phyloP scores from a whole-genome alignment of 2,113 vertebrate genomes.

The Zapus hudsonius region DNA sequence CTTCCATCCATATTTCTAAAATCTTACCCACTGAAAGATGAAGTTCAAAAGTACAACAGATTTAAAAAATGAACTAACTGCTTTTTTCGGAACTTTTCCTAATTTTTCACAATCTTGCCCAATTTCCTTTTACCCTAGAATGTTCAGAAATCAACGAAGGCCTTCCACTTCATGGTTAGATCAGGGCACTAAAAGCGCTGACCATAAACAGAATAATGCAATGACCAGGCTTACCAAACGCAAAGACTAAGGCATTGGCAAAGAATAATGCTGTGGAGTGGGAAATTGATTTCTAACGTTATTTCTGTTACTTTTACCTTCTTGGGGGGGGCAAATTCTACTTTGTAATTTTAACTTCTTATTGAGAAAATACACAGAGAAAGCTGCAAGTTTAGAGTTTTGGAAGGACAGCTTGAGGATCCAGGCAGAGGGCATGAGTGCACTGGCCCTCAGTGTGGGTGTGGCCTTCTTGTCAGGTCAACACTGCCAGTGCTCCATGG shows the following conservation, averaged over 20 bases:
- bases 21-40: not conserved
- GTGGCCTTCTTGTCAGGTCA: not conserved
- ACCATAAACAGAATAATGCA: not conserved
- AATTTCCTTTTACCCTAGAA: not conserved
- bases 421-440: not conserved
- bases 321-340: not conserved
- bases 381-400: not conserved
- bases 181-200: too few relatives aligned
- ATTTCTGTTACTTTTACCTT: not conserved
- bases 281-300: not conserved
- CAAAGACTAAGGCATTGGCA: not conserved
- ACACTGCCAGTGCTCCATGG: not conserved
- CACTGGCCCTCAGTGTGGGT: not conserved
- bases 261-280: not conserved
- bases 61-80: not conserved
- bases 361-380: not conserved
- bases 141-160: not conserved
- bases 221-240: not conserved
- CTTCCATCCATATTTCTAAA: not conserved
- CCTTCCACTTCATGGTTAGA: not conserved
- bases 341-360: not conserved
- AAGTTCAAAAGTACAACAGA: not conserved
- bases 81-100: not conserved
- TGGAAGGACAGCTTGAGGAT: not conserved
- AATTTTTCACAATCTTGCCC: not conserved